Evolutionary conservation across 1,140 invertebrate species (phyloP), one percentile per base, ranked within the genome.

Genomic region (Asobara japonica): DNA sequence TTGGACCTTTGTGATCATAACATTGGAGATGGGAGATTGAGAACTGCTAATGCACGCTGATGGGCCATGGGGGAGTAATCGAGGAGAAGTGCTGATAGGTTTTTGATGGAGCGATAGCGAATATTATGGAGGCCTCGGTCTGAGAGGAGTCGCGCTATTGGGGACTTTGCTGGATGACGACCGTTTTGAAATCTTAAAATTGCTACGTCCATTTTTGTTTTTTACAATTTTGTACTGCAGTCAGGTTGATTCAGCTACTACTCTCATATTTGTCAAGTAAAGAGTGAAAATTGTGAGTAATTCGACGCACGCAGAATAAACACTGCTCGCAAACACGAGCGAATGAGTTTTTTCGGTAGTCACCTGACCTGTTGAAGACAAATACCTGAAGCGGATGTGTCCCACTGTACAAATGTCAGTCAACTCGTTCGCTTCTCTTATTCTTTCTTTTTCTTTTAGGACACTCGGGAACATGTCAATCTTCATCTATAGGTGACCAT

Each of bases 41-140:
- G 29, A 65, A 30, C 56, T 61, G 65, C 66, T 72, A 72, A 75
- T 72, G 74, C 66, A 69, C 70, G 69, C 22, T 60, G 45, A 51
- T 65, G 64, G 60, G 25, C 3, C 38, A 41, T 51, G 64, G 65
- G 61, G 65, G 27, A 48, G 31, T 33, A 51, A 65, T 72, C 45
- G 60, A 41, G 29, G 48, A 33, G 27, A 48, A 48, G 70, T 65
- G 66, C 71, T 75, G 70, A 72, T 75, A 69, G 69, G 60, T 75
- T 75, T 75, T 75, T 75, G 70, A 75, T 75, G 69, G 65, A 68
- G 65, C 51, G 56, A 69, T 66, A 75, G 36, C 18, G n/a, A 41
- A 33, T 41, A 56, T 22, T 25, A 56, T 56, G 11, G 31, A 33
- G 5, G 4, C 31, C 4, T 33, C 31, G 31, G 31, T 33, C 31